Evolutionary conservation across 2,797 vertebrate genomes (phyloP).

Genomic region (Amblyopsis hoosieri): DNA sequence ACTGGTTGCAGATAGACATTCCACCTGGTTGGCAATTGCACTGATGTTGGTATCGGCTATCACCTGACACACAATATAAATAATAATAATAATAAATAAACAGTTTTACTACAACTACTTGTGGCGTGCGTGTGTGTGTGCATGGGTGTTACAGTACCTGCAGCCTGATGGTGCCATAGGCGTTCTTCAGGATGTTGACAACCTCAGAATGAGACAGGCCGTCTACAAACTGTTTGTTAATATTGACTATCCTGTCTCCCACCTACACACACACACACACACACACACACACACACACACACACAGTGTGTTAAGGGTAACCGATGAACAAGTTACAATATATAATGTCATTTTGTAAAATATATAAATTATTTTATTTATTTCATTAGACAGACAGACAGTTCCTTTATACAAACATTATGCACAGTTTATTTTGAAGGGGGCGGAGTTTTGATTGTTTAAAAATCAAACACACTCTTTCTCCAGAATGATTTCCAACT

Average conservation of each 20-base stretch:
- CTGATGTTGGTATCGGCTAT: constrained; percentile 94
- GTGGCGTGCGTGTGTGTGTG: neutral
- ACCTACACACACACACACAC: constrained; percentile 76
- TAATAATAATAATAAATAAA: no score
- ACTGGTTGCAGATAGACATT: constrained; percentile 80
- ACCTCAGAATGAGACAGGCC: constrained; percentile 88
- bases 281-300: constrained; percentile 29
- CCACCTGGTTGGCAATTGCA: constrained; percentile 89
- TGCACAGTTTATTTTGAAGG: no score
- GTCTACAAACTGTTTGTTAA: constrained; percentile 88
- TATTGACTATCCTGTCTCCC: constrained; percentile 93
- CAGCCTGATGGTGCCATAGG: constrained; percentile 87
- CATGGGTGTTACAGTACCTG: constrained; percentile 68
- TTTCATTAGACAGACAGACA: no score
- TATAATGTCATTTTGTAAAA: no score
- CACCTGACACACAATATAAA: constrained; percentile 80
- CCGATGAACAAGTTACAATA: constrained; percentile 1
- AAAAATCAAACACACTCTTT: no score
- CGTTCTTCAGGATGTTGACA: constrained; percentile 91
- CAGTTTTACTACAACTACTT: neutral
- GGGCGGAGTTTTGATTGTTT: no score
- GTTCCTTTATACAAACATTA: no score
- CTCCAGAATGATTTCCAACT: no score
- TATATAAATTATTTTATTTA: no score
- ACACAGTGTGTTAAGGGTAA: constrained; percentile 1